Evolutionary conservation across 2,888 invertebrate genomes (phyloP).

Genomic region (Pyrrhosoma nymphula): DNA sequence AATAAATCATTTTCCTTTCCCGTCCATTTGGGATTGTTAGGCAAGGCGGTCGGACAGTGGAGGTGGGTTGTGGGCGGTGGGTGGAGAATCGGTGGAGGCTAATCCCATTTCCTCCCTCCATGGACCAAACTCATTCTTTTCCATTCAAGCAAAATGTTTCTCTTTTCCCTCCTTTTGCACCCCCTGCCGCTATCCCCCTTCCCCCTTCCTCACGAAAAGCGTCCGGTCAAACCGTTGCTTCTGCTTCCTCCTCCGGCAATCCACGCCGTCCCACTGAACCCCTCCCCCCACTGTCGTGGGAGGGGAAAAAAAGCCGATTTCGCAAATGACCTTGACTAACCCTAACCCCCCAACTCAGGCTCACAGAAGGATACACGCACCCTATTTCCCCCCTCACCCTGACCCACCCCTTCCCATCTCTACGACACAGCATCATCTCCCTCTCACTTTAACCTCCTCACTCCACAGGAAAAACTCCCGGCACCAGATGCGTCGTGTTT

Average conservation of each 20-base stretch:
- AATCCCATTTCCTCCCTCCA: neutral
- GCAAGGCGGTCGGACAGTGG: neutral
- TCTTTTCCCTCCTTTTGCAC: neutral
- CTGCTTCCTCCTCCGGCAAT: neutral
- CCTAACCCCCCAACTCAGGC: neutral
- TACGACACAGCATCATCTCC: neutral
- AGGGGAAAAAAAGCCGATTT: neutral
- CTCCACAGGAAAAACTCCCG: neutral
- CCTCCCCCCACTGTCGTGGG: neutral
- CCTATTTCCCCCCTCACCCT: neutral
- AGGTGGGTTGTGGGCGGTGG: neutral
- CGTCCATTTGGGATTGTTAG: constrained; percentile 20
- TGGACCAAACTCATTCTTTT: constrained; percentile 28
- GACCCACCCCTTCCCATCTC: neutral
- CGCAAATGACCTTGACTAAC: constrained; percentile 63
- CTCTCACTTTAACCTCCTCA: neutral
- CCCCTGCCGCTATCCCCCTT: neutral
- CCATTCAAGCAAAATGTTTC: constrained; percentile 41
- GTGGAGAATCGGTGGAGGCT: neutral
- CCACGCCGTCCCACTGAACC: neutral
- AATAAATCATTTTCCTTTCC: constrained; percentile 51
- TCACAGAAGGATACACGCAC: neutral
- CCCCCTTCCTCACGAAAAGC: neutral
- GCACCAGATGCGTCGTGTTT: constrained; percentile 66
- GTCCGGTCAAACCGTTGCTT: neutral